Base-by-base conservation (phyloP, 2,797 vertebrate genomes). In the Trachops cirrhosus region DNA sequence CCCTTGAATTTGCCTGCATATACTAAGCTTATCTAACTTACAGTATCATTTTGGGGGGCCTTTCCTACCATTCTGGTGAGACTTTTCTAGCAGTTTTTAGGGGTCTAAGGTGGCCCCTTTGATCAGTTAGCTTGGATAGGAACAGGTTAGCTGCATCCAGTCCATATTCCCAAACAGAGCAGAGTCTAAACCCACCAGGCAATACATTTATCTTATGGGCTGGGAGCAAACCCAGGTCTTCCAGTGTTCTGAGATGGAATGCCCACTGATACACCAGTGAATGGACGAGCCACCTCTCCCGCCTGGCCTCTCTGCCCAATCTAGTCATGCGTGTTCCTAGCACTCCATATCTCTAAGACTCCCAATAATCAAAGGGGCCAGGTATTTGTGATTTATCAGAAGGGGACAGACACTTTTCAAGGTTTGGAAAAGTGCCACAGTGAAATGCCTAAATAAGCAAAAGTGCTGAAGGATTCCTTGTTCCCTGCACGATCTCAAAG, bases 361-460 rank as follows among this genome's bases (percentile, higher is more conserved):
- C 9, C 19, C 37, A 11, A 59, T 44, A 22, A 26, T 29, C 75
- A 71, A 86, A 75, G 24, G 11, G 12, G 9, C 18, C 34, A 54
- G 16, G 24, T 15, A 10, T 34, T 80, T 89, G 6, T 41, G 52
- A n/a, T 84, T 62, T 86, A 54, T 82, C 84, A 80, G 15, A 85
- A 62, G n/a, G 68, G n/a, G 89, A 22, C 54, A 93, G 52, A 75
- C n/a, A 54, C 26, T 59, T 26, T 88, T 89, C 46, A 64, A 86
- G 34, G 52, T 67, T 86, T 86, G 18, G 26, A 74, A 85, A 88
- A 62, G 37, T 7, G 7, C 24, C 19, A 11, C 68, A 52, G 64
- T 77, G 52, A 73, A 67, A 80, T 44, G 10, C 11, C 22, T 64
- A 70, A 57, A 68, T 34, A 21, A 16, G 32, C 26, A 3, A 50